These are phyloP conservation scores for Esox lucius DNA, from an alignment of 2,797 vertebrate genomes.

Conservation along the genomic window DNA sequence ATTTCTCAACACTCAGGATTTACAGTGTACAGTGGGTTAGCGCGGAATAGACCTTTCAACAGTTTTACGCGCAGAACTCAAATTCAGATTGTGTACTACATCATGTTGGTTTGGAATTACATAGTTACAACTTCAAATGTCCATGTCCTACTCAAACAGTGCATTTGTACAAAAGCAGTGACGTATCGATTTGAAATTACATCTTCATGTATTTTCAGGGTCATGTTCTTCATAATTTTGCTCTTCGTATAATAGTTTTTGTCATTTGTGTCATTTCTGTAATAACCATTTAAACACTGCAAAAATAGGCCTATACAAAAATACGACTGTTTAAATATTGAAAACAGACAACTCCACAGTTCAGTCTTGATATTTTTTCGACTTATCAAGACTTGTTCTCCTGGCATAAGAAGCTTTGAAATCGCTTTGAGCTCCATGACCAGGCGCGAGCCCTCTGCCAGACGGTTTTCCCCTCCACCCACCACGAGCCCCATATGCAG, in stretches of 20 bases:
- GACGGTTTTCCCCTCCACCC: constrained; percentile 57
- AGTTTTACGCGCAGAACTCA: background rate
- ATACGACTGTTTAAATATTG: background rate
- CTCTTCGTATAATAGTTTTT: background rate
- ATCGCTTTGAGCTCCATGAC: constrained; percentile 72
- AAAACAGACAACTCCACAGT: background rate
- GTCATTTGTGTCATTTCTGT: background rate
- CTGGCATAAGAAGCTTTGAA: constrained; percentile 60
- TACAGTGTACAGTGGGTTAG: background rate
- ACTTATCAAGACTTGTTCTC: constrained; percentile 33
- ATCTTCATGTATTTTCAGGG: background rate
- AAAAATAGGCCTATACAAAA: no score
- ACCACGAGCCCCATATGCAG: background rate
- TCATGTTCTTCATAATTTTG: background rate
- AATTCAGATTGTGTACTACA: background rate
- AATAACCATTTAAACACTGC: background rate
- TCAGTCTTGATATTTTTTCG: constrained; percentile 32
- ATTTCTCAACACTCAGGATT: background rate
- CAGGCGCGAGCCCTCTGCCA: constrained; percentile 56
- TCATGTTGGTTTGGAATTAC: background rate
- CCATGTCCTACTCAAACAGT: background rate
- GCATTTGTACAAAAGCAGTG: background rate
- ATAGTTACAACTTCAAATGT: background rate
- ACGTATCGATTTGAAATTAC: background rate
- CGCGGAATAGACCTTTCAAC: background rate